Base-by-base conservation (phyloP, 2,113 vertebrate genomes). In the Trochalopteron elliotii region DNA sequence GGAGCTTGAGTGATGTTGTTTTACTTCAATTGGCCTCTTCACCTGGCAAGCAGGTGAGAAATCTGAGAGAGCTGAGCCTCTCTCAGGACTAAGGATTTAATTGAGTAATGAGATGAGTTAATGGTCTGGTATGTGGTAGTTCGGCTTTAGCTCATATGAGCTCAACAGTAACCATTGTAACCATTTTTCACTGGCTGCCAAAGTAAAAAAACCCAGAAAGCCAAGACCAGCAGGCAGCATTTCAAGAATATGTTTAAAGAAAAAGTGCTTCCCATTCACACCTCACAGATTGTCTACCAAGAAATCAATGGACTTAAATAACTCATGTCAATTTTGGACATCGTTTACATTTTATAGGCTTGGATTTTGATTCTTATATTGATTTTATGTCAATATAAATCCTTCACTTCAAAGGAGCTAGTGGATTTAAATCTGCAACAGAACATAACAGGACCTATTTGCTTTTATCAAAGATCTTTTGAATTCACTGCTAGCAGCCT, bases 301-400 rank as follows among this genome's bases (percentile, higher is more conserved):
- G 50, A 79, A 96, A 93, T 90, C 87, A 5, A 91, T 93, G 24
- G 12, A 67, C 19, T 76, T 85, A 90, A 96, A 87, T 88, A 93
- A 91, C 35, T 79, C 0, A 0, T 83, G 78, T 70, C 90, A 85
- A 49, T 91, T 96, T 95, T 83, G 59, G 71, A 77, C 50, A 86
- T 5, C 0, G 4, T 85, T 91, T 90, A 78, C 87, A 49, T 88
- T 84, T 94, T 75, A 91, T 65, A 91, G 76, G 47, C 72, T 92
- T 68, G 64, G 50, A 53, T 89, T 95, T 92, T 89, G 80, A 89
- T 81, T 92, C 37, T 75, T 70, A 15, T 64, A 89, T 91, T 75
- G 91, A 96, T 89, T 95, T 94, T 68, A 56, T 91, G 77, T 45
- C 90, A 74, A 83, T 91, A 87, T 96, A 94, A 95, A 90, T 94